Evolutionary conservation across 2,797 vertebrate genomes (phyloP), one percentile per base, ranked within the genome.

Genomic region (Anabas testudineus): DNA sequence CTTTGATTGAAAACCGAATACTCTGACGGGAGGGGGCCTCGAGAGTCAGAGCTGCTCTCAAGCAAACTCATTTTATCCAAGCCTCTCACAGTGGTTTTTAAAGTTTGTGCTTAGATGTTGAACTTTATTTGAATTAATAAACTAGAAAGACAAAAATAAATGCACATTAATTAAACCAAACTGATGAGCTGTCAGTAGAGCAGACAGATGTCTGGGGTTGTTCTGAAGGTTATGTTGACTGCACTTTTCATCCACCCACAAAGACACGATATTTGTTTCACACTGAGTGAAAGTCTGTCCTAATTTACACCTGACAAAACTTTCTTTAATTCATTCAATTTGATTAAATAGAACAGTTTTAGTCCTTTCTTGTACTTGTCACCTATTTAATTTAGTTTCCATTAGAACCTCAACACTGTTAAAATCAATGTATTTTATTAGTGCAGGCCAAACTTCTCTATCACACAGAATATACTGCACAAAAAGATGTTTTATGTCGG

Each of bases 351-450:
- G 6, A 18, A 42, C 3, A 3, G n/a, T 19, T 19, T 39, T 10
- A 19, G 19, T 67, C 14, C 1, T 37, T 28, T 28, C 5, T 26
- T 34, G 0, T 24, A 26, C 7, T 51, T n/a, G 2, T 7, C 9
- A 10, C 41, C 10, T 22, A 14, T 4, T 12, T 52, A 4, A 21
- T 49, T 58, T 36, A 10, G 12, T 41, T 39, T 32, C n/a, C n/a
- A n/a, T n/a, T n/a, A 32, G 3, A 32, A 9, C 30, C 15, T 52
- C 49, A 0, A 41, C 59, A 10, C 2, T 26, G n/a, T 34, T 41
- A 34, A 46, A 59, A 55, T 66, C n/a, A 48, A 21, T 39, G 19
- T 65, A 24, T 21, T 4, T 12, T 55, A 19, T 32, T 32, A 24
- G 24, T 2, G 24, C 2, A 24, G 24, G 24, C 24, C 24, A 24